Conservation (phyloP, 1,140 invertebrate species). For the Chrysomallon squamiferum region DNA sequence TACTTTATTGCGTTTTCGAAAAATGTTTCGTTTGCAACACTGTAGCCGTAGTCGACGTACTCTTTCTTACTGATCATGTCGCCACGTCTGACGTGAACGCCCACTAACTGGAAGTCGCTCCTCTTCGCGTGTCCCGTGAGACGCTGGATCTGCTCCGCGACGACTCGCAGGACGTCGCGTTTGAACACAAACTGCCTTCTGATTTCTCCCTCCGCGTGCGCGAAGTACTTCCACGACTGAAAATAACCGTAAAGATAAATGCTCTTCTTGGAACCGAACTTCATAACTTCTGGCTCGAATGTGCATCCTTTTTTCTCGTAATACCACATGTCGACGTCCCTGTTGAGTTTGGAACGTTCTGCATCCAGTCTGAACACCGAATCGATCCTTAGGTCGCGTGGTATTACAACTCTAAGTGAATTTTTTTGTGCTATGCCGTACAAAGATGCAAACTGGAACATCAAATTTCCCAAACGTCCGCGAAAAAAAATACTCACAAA, state of each 20-base stretch:
- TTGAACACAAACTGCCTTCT: constrained; percentile 19
- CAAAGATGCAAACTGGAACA: constrained; percentile 33
- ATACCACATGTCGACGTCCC: not conserved
- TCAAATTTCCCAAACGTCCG: constrained; percentile 27
- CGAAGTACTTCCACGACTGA: constrained; percentile 35
- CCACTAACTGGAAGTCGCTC: not conserved
- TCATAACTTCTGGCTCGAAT: constrained; percentile 19
- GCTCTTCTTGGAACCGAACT: constrained; percentile 10
- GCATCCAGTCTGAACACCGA: constrained; percentile 20
- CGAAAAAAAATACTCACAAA: constrained; percentile 7
- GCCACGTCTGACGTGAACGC: constrained; percentile 36
- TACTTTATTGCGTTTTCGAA: constrained; percentile 26
- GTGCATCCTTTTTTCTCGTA: constrained; percentile 20
- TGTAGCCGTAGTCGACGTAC: constrained; percentile 27
- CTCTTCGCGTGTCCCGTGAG: no score
- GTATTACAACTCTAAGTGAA: constrained; percentile 14
- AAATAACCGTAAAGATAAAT: constrained; percentile 22
- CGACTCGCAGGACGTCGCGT: no score
- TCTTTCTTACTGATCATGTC: constrained; percentile 23
- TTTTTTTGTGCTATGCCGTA: constrained; percentile 23
- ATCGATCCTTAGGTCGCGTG: not conserved
- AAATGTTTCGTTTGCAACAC: constrained; percentile 18
- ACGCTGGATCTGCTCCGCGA: no score
- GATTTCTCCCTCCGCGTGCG: constrained; percentile 8
- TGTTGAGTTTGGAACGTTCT: not conserved